Evolutionary conservation across 2,888 invertebrate genomes (phyloP), one percentile per base, ranked within the genome.

Genomic region (Heteromurus nitidus): DNA sequence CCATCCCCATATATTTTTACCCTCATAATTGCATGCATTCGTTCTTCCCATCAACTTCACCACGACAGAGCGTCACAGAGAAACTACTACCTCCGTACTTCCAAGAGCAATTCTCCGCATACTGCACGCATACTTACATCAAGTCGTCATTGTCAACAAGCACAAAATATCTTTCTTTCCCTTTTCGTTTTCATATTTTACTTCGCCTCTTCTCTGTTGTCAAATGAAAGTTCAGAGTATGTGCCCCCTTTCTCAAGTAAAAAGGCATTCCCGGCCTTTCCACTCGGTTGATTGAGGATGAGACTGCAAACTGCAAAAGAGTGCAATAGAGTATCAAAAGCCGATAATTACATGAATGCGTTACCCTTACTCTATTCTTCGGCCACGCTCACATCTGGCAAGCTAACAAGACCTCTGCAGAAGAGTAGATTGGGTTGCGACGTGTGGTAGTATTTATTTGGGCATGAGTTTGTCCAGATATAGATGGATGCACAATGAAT

Each of bases 281-380:
- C 36, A 68, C 26, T 47, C 68, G 18, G 68, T 22, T 50, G 65
- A 44, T 42, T 65, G 65, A 65, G 65, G 65, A 65, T 65, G 65
- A 65, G 65, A 65, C 65, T 36, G 65, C 65, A 44, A 50, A n/a
- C n/a, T n/a, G n/a, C n/a, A n/a, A n/a, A n/a, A 60, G 18, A 30
- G 20, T 65, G 68, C 22, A 22, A n/a, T n/a, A n/a, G n/a, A 31
- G 30, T 69, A 77, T 79, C 50, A 68, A 82, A 80, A 82, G 84
- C 84, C 74, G 76, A 82, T 82, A 84, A 84, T 82, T 84, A 80
- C 80, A 74, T 84, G 55, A 76, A 60, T 67, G n/a, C n/a, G 53
- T 60, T 62, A 42, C 30, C 24, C 69, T 26, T 58, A 26, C 26
- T n/a, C n/a, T 26, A 55, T 55, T 55, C 55, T 26, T 55, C 55